A percentile compares a stretch with the other conserved stretches of the same genome.
phyloP scores from a whole-genome alignment of 2,113 vertebrate genomes.

The Theristicus caerulescens region DNA sequence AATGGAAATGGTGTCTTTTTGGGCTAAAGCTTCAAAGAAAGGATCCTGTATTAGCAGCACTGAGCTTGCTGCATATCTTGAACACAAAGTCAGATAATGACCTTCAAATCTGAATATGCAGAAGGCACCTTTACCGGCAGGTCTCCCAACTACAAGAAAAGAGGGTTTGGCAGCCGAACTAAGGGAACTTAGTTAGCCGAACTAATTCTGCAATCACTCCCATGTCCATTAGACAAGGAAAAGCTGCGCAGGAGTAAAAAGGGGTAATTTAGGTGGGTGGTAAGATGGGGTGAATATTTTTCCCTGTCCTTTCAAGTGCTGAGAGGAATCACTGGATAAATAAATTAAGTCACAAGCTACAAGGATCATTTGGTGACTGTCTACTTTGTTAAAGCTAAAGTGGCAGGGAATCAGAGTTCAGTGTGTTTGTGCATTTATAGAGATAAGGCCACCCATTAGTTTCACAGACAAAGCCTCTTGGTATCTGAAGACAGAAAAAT shows the following conservation, averaged over 20 bases:
- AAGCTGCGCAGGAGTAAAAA: neutral
- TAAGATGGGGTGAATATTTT: neutral
- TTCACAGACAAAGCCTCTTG: neutral
- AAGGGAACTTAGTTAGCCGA: neutral
- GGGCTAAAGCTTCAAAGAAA: neutral
- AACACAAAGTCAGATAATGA: neutral
- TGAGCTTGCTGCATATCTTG: neutral
- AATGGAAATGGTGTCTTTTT: slow-evolving; percentile 11
- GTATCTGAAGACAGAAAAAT: neutral
- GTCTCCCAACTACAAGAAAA: neutral
- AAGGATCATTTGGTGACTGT: neutral
- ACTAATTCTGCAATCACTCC: neutral
- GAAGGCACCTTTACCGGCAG: neutral
- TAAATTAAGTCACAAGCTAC: neutral
- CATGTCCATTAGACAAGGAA: neutral
- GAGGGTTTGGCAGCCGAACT: neutral
- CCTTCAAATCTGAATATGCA: neutral
- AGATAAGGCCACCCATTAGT: neutral
- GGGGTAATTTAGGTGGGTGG: neutral
- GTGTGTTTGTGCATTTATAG: neutral
- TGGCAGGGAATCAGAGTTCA: neutral
- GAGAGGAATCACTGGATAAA: neutral
- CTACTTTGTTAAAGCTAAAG: neutral
- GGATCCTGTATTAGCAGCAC: neutral
- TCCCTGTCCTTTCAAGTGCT: neutral